Conservation (phyloP, 2,113 vertebrate genomes). For the Andinoacara biseriatus region DNA sequence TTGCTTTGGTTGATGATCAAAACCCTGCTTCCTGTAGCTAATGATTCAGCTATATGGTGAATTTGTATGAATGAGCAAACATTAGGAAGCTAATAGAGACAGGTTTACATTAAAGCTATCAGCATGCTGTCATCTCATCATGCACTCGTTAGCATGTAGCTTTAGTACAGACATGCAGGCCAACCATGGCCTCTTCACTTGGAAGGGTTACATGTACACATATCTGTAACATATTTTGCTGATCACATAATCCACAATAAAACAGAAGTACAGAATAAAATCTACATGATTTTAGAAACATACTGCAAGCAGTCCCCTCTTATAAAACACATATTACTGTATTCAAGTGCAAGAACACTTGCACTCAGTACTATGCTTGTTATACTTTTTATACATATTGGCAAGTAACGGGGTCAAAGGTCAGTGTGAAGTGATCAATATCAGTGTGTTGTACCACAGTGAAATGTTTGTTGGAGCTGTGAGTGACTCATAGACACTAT, state of each 20-base stretch:
- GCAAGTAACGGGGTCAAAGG: neutral
- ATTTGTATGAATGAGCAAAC: neutral
- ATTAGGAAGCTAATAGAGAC: neutral
- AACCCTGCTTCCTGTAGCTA: neutral
- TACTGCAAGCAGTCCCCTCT: neutral
- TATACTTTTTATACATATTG: neutral
- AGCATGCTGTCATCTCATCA: neutral
- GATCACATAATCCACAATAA: neutral
- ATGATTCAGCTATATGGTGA: neutral
- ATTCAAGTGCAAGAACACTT: too few species aligned
- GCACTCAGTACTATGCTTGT: neutral
- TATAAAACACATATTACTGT: neutral
- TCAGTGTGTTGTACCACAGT: neutral
- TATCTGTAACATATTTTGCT: neutral
- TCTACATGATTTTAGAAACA: neutral
- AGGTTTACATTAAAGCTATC: neutral
- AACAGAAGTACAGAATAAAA: neutral
- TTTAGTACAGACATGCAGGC: neutral
- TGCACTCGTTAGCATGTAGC: neutral
- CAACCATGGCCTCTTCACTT: neutral
- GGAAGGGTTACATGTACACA: neutral
- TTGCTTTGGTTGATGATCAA: neutral
- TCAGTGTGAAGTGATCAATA: neutral
- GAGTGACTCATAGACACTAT: neutral
- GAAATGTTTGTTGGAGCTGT: neutral